Evolutionary conservation across 2,113 vertebrate genomes (phyloP).

Genomic region (Motacilla tschutschensis): DNA sequence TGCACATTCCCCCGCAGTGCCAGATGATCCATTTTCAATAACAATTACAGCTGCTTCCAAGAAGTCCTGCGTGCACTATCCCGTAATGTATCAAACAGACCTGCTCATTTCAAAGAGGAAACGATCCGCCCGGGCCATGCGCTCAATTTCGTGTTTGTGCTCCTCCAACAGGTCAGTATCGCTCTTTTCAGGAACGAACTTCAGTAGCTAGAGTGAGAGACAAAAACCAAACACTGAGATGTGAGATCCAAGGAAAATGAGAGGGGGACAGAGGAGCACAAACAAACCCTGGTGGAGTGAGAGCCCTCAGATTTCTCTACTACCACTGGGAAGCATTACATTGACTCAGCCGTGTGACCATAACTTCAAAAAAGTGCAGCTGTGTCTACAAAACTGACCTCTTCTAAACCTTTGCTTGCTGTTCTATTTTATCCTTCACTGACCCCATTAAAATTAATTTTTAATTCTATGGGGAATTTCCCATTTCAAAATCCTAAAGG

Average conservation of each 20-base stretch:
- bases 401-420: conserved; percentile 20
- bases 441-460: conserved; percentile 12
- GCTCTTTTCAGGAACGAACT: conserved; percentile 94
- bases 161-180: conserved; percentile 95
- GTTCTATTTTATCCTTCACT: conserved; percentile 15
- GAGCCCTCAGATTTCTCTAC: background rate
- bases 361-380: conserved; percentile 35
- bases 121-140: conserved; percentile 96
- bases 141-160: conserved; percentile 94
- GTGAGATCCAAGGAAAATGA: background rate
- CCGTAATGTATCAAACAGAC: conserved; percentile 61
- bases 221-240: background rate
- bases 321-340: background rate
- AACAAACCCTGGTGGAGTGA: background rate
- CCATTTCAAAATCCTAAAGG: conserved; percentile 28
- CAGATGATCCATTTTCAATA: conserved; percentile 17
- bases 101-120: conserved; percentile 99
- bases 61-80: background rate
- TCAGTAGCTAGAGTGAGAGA: conserved; percentile 82
- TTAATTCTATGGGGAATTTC: conserved; percentile 33
- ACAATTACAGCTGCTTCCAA: conserved; percentile 14
- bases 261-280: background rate
- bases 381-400: conserved; percentile 42
- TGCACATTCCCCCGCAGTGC: background rate
- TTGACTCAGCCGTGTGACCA: background rate